Evolutionary conservation across 2,888 invertebrate genomes (phyloP).

Genomic region (Arenicola marina): DNA sequence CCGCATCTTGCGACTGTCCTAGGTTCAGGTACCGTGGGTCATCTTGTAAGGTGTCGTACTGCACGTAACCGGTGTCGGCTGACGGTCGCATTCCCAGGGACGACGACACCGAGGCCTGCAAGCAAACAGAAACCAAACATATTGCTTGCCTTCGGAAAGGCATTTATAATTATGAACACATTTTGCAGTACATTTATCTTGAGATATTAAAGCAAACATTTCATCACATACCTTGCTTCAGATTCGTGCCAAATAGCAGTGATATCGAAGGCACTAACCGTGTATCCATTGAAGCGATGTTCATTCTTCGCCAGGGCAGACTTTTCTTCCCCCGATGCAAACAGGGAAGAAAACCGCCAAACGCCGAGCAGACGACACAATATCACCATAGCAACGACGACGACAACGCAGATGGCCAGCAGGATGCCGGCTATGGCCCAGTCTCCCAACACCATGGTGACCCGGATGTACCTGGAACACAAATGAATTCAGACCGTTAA

Average conservation of each 20-base stretch:
- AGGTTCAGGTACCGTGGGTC: not conserved
- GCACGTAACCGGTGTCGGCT: not conserved
- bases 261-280: constrained; percentile 44
- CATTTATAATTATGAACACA: too few species aligned
- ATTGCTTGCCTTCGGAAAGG: constrained; percentile 1
- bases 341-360: constrained; percentile 19
- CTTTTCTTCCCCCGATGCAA: constrained; percentile 43
- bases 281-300: constrained; percentile 48
- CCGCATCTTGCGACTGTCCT: not conserved
- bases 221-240: too few species aligned
- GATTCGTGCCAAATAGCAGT: too few species aligned
- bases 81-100: not conserved
- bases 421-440: constrained; percentile 35
- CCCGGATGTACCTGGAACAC: too few species aligned
- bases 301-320: constrained; percentile 53
- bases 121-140: not conserved
- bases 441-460: not conserved
- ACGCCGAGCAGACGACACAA: constrained; percentile 23
- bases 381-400: constrained; percentile 17
- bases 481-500: too few species aligned
- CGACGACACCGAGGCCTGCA: not conserved
- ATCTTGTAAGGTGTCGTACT: constrained; percentile 3
- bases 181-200: too few species aligned
- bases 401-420: constrained; percentile 31
- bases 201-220: too few species aligned